Conservation (phyloP, 2,113 vertebrate species). For the Petroica traversi region DNA sequence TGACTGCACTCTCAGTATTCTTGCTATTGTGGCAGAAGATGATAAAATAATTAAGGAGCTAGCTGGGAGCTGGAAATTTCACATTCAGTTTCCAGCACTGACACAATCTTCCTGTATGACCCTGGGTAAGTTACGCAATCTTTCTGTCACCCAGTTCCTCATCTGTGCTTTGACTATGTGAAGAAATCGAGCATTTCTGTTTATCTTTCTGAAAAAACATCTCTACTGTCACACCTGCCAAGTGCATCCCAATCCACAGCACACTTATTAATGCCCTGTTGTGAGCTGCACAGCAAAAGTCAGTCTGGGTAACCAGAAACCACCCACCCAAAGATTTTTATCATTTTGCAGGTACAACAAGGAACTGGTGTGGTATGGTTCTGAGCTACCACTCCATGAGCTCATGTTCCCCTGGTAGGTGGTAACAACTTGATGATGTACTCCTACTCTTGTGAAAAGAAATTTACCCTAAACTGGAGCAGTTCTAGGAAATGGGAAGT, state of each 20-base stretch:
- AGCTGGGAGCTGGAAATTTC: background rate
- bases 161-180: background rate
- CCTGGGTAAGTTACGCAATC: background rate
- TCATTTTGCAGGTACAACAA: background rate
- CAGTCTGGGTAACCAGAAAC: background rate
- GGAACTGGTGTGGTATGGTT: background rate
- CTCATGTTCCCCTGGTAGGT: background rate
- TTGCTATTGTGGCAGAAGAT: background rate
- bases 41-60: background rate
- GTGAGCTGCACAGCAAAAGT: background rate
- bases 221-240: background rate
- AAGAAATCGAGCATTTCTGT: background rate
- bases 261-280: background rate
- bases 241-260: background rate
- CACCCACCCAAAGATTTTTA: background rate
- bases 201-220: background rate
- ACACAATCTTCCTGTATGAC: constrained; percentile 1
- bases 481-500: constrained; percentile 55
- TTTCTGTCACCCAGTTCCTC: constrained; percentile 14
- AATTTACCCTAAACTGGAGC: constrained; percentile 42
- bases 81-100: constrained; percentile 4
- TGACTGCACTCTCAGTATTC: background rate
- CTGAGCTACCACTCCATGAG: background rate
- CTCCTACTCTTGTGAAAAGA: constrained; percentile 9
- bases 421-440: background rate